Base-by-base conservation (phyloP, 2,888 invertebrate species). In the Tachystola acroxantha region DNA sequence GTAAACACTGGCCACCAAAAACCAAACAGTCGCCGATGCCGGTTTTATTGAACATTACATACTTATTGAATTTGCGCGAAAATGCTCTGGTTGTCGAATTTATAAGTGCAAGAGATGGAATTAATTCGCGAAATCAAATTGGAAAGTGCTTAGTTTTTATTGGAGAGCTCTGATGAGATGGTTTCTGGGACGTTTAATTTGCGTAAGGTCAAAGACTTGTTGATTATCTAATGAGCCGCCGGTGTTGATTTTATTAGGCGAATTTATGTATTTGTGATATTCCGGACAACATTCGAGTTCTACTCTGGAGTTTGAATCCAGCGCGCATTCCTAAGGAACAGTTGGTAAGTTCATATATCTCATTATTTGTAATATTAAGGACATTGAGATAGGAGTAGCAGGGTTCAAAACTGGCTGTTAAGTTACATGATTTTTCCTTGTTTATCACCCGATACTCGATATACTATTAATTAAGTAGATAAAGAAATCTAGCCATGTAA, bases 221-320 rank as follows among this genome's bases (percentile, higher is more conserved):
- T 37, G 26, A 22, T 32, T 37, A 26, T 37, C 32, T 22, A 37
- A 37, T 13, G 27, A 28, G 5, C 10, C 14, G 37, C 27, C 28
- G 32, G 28, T 13, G 28, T 22, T 7, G 12, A 32, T 28, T 28
- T 14, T 38, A 13, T 34, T 35, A n/a, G 19, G 11, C 10, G 24
- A 32, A 25, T 22, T 32, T 33, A 31, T 30, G 34, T 34, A 31
- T 39, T 34, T 34, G 34, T 38, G 34, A 32, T 25, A 9, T 24
- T 32, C 12, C 2, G 12, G 22, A n/a, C 7, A 27, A 27, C 12
- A 11, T 27, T n/a, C n/a, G 7, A 11, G 9, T 27, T 27, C 12
- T 11, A n/a, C n/a, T 27, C 2, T 12, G 4, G 11, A 27, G 12
- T 12, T 30, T 26, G 32, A 37, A 37, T 27, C 26, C 20, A 20